phyloP scores from a whole-genome alignment of 2,113 vertebrate species.

The Chionis minor region DNA sequence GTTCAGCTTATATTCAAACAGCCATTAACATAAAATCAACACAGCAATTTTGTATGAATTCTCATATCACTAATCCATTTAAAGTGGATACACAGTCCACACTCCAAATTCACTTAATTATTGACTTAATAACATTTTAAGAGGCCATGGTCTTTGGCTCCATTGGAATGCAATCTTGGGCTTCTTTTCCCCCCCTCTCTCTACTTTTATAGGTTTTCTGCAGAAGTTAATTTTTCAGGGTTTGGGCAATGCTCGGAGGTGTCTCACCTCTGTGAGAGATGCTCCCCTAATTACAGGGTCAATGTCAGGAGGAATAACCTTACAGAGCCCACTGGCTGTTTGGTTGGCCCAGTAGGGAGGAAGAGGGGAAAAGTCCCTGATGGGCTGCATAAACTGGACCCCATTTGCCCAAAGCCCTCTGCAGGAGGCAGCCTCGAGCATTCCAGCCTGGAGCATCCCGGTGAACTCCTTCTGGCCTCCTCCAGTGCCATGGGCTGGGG shows the following conservation, averaged over 20 bases:
- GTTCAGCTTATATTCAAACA: slow-evolving; percentile 72
- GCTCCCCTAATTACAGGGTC: neutral
- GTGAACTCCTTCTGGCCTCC: neutral
- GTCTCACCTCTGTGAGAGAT: neutral
- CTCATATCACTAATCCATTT: slow-evolving; percentile 72
- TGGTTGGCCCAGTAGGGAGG: neutral
- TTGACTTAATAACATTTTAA: slow-evolving; percentile 61
- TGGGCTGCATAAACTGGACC: neutral
- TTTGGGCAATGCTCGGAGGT: neutral
- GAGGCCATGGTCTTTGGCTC: neutral
- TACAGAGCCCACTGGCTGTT: neutral
- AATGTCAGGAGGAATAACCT: neutral
- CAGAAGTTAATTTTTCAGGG: neutral
- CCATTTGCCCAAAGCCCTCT: neutral
- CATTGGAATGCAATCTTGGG: neutral
- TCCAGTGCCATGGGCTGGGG: neutral
- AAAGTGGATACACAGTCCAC: slow-evolving; percentile 57
- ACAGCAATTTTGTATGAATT: slow-evolving; percentile 65
- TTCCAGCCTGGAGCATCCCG: neutral
- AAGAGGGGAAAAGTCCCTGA: neutral
- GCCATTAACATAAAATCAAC: slow-evolving; percentile 75
- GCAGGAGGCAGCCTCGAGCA: accelerated
- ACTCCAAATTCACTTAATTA: slow-evolving; percentile 66
- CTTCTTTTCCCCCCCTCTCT: no score
- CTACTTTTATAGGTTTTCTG: neutral